Percentiles rank a stretch among this genome's conserved stretches.
Conservation (phyloP, 2,888 invertebrate species). For the Monoplex corrugatus region DNA sequence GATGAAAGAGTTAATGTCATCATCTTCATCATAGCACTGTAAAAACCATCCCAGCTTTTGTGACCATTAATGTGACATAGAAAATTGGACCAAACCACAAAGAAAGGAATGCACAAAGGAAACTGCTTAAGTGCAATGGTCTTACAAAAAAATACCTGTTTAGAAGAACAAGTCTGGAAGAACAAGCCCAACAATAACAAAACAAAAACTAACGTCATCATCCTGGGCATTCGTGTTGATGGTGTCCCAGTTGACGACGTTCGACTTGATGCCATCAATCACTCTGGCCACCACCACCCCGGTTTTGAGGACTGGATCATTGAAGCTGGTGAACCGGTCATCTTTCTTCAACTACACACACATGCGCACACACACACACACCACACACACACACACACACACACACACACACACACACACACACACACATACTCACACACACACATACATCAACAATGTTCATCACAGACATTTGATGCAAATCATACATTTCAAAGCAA, state of each 20-base stretch:
- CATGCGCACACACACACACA: neutral
- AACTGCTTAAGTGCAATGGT: too few relatives aligned
- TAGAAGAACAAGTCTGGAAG: too few relatives aligned
- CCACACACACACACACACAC: neutral
- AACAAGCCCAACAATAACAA: too few relatives aligned
- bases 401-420: neutral
- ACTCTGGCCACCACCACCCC: slow-evolving; percentile 96
- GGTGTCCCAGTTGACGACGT: slow-evolving; percentile 95
- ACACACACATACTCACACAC: neutral
- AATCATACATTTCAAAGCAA: too few relatives aligned
- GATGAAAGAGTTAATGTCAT: too few relatives aligned
- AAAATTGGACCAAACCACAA: too few relatives aligned
- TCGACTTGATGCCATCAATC: slow-evolving; percentile 97
- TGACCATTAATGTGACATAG: too few relatives aligned
- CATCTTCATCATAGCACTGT: too few relatives aligned
- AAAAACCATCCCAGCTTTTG: too few relatives aligned
- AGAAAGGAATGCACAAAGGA: too few relatives aligned
- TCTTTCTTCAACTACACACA: slow-evolving; percentile 62
- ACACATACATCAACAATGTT: neutral
- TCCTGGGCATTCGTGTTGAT: slow-evolving; percentile 89
- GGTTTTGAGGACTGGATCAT: slow-evolving; percentile 94
- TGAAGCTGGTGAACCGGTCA: slow-evolving; percentile 72
- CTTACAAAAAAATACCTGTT: too few relatives aligned
- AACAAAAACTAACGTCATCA: neutral
- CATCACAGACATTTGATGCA: too few relatives aligned